phyloP scores from a whole-genome alignment of 2,113 vertebrate genomes.

The Odocoileus hemionus region DNA sequence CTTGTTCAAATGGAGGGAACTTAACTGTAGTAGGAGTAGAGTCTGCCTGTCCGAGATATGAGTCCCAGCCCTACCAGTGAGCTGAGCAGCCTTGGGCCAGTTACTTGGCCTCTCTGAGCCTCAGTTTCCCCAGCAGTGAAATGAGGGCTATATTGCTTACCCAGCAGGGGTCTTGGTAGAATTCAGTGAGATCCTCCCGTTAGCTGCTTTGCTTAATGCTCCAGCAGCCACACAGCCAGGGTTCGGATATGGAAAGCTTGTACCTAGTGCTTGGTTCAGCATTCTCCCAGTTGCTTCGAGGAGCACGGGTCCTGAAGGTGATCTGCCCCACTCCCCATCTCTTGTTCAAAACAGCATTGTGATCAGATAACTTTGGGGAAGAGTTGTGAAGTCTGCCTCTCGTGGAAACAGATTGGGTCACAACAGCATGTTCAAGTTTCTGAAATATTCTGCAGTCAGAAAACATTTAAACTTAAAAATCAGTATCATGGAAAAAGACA shows the following conservation, averaged over 20 bases:
- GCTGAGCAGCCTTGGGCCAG: not conserved
- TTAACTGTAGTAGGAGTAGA: not conserved
- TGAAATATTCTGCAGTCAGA: not conserved
- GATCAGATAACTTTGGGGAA: not conserved
- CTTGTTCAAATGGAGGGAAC: not conserved
- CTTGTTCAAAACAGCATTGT: not conserved
- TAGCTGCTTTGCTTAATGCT: not conserved
- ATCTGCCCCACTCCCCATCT: too few relatives aligned
- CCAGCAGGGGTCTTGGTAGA: not conserved
- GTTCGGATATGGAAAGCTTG: fast-evolving
- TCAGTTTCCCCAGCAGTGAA: not conserved
- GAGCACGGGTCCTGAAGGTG: too few relatives aligned
- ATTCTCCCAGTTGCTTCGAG: fast-evolving
- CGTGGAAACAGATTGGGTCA: not conserved
- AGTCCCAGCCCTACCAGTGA: not conserved
- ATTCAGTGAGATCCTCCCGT: not conserved
- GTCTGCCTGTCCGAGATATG: not conserved
- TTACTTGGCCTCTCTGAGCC: not conserved
- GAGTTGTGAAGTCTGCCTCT: not conserved
- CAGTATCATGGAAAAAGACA: too few relatives aligned
- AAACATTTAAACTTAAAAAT: not conserved
- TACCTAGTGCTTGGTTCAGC: too few relatives aligned
- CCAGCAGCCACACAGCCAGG: fast-evolving
- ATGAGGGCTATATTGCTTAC: not conserved
- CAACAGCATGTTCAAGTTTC: not conserved